Evolutionary conservation across 2,113 vertebrate genomes (phyloP).

Genomic region (Catharus minimus): DNA sequence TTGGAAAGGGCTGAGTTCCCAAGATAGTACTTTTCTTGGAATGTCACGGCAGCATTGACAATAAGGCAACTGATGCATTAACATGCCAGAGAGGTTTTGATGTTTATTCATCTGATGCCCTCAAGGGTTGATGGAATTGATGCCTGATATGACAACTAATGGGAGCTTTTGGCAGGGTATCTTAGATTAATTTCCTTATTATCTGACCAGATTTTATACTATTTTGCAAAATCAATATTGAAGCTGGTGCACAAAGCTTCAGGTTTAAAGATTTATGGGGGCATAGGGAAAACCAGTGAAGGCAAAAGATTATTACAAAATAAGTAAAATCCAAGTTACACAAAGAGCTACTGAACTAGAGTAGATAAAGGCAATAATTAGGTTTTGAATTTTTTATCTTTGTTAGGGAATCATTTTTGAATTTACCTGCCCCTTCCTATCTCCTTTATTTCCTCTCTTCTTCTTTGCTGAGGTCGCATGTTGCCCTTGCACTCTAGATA

Average conservation of each 20-base stretch:
- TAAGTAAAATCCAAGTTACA: slow-evolving; percentile 1
- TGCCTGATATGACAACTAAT: slow-evolving; percentile 29
- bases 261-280: slow-evolving; percentile 25
- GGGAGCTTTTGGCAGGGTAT: slow-evolving; percentile 30
- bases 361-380: neutral
- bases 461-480: neutral
- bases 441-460: neutral
- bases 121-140: slow-evolving; percentile 37
- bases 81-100: slow-evolving; percentile 6
- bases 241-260: slow-evolving; percentile 25
- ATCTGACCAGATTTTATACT: slow-evolving; percentile 42
- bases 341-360: neutral
- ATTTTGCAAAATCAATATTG: slow-evolving; percentile 44
- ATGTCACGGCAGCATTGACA: slow-evolving; percentile 28
- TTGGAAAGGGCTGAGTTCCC: neutral
- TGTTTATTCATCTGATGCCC: slow-evolving; percentile 39
- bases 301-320: slow-evolving; percentile 17
- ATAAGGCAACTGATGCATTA: slow-evolving; percentile 27
- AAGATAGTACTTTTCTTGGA: neutral
- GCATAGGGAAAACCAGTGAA: slow-evolving; percentile 7
- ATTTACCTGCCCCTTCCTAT: neutral
- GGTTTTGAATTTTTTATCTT: neutral
- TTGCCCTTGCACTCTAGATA: neutral
- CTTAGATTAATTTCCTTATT: slow-evolving; percentile 45
- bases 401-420: neutral